phyloP scores from a whole-genome alignment of 1,140 invertebrate species.

The Palaemon carinicauda region DNA sequence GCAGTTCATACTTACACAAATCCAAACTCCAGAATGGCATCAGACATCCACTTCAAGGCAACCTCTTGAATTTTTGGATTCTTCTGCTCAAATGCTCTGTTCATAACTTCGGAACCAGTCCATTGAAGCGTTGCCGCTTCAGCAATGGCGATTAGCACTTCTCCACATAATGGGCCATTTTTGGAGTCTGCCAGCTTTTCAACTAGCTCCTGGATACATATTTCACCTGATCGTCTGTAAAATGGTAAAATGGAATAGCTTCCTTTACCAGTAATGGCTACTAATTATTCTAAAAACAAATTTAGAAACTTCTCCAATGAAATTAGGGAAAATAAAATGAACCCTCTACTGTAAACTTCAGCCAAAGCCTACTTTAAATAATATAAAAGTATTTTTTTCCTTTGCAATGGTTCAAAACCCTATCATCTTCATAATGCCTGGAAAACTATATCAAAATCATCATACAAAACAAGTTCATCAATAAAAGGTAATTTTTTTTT shows the following conservation, averaged over 20 bases:
- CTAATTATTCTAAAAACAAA: neutral
- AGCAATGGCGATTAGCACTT: slow-evolving; percentile 78
- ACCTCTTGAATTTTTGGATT: slow-evolving; percentile 92
- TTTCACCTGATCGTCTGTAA: slow-evolving; percentile 76
- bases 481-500: too few species aligned
- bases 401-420: too few species aligned
- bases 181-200: slow-evolving; percentile 88
- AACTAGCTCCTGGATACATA: slow-evolving; percentile 80
- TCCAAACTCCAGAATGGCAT: slow-evolving; percentile 85
- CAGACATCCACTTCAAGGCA: slow-evolving; percentile 80
- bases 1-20: slow-evolving; percentile 70
- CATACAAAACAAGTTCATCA: too few species aligned
- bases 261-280: neutral
- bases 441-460: too few species aligned
- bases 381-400: too few species aligned
- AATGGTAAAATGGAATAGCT: neutral
- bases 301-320: too few species aligned
- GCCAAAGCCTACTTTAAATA: too few species aligned
- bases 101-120: slow-evolving; percentile 75
- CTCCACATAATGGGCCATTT: slow-evolving; percentile 75
- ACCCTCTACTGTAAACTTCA: too few species aligned
- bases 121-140: slow-evolving; percentile 81
- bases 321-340: too few species aligned
- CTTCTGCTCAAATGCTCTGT: slow-evolving; percentile 83
- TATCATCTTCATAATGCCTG: too few species aligned